These are phyloP conservation scores for Ceyx melanurus DNA, from an alignment of 2,113 vertebrate species.

Conservation along the genomic window DNA sequence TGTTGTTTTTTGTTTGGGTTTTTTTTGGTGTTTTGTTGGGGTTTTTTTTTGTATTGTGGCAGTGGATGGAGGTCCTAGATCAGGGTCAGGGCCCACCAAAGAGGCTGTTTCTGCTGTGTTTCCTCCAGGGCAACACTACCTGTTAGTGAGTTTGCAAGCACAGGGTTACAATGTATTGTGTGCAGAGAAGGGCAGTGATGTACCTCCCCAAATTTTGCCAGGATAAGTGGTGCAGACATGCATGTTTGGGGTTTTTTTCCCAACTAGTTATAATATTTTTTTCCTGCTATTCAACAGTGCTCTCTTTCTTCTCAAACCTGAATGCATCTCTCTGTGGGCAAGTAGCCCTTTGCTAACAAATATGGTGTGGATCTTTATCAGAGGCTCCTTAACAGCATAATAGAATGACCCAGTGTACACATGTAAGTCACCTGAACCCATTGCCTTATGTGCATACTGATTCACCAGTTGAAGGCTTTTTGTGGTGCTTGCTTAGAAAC, in stretches of 20 bases:
- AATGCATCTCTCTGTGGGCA: background rate
- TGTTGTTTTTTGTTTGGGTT: background rate
- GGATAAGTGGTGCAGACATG: background rate
- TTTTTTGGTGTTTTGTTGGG: background rate
- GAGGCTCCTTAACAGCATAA: conserved; percentile 28
- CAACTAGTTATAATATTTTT: background rate
- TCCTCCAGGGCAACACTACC: background rate
- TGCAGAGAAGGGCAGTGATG: background rate
- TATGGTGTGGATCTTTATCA: background rate
- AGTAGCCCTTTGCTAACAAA: background rate
- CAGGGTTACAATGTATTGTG: background rate
- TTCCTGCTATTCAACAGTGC: background rate
- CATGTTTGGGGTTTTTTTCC: background rate
- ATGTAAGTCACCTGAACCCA: background rate
- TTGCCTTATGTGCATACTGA: background rate
- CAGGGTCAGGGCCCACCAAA: background rate
- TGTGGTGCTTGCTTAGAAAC: conserved; percentile 44
- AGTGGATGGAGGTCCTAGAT: background rate
- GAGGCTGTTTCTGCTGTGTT: background rate
- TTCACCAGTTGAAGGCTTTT: conserved; percentile 47
- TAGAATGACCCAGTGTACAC: background rate
- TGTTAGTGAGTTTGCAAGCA: background rate
- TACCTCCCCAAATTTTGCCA: background rate
- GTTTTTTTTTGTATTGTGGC: background rate
- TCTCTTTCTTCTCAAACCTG: background rate